Evolutionary conservation across 2,113 vertebrate species (phyloP), one percentile per base, ranked within the genome.

Genomic region (Amphiprion percula): DNA sequence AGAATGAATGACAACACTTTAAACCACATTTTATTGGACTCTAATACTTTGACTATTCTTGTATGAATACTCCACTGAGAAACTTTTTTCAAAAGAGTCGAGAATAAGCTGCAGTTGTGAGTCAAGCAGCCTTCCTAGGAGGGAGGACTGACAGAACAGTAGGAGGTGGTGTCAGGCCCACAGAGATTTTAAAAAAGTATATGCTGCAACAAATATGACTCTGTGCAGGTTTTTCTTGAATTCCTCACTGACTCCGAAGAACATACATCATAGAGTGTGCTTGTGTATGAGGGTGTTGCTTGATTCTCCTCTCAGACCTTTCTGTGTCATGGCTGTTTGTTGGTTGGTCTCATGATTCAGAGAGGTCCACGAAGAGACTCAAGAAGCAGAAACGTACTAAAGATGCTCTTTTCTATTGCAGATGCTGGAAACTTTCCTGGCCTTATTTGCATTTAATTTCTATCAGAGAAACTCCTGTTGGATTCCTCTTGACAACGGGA

Each of bases 151-250:
- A 73, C 54, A 19, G 69, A 86, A 62, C 85, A 82, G 71, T 74
- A 70, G 86, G 80, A 84, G 83, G 78, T 78, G 70, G 83, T 90
- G 85, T 88, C 88, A 86, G 72, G 83, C 78, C 86, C 82, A 74
- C 76, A 68, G 88, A 88, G 87, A 87, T 74, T 88, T 84, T 30
- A 6, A 73, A 82, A 87, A 83, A 83, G 75, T 76, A 73, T 78
- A 72, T 80, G 64, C 69, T 73, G 80, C 75, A 88, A 85, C 79
- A 85, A 89, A 83, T 88, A 79, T 73, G 83, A 73, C 61, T 90
- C 23, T 80, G n/a, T 46, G 52, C 61, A 72, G 68, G 59, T 30
- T 79, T 73, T 80, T 76, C 74, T 74, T 74, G 64, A 87, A 71
- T 84, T 67, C 65, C 76, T 67, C 41, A 75, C 71, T 74, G 62